Percentiles rank a stretch among this genome's conserved stretches.
These are phyloP conservation scores for Zoanthus gigantus DNA, from an alignment of 92 coral and sea anemone species.

Conservation along the genomic window DNA sequence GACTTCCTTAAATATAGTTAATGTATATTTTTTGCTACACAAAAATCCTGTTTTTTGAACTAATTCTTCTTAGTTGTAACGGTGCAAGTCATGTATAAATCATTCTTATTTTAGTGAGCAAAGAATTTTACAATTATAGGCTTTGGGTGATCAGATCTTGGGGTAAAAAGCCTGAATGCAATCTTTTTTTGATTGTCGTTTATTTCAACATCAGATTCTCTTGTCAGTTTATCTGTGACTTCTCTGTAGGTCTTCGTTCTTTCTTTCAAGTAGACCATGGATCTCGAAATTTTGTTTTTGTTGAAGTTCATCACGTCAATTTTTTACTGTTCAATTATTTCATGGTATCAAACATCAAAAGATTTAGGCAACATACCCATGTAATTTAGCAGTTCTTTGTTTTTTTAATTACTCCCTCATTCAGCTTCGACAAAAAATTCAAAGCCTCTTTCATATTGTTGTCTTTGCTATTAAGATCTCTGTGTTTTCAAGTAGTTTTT, in stretches of 20 bases:
- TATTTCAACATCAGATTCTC: no score
- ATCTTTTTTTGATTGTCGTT: background rate
- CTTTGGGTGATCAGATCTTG: background rate
- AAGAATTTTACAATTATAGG: constrained; percentile 49
- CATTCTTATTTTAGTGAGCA: constrained; percentile 35
- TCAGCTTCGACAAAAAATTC: background rate
- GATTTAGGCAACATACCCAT: background rate
- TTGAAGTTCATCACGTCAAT: no score
- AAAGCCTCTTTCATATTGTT: background rate
- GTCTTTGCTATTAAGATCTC: background rate
- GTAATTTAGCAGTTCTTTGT: background rate
- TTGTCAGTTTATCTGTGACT: no score
- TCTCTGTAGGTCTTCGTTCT: background rate
- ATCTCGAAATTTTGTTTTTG: no score
- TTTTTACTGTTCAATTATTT: background rate
- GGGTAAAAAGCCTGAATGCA: background rate
- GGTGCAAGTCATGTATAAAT: constrained; percentile 19
- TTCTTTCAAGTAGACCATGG: background rate
- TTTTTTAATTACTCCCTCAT: background rate
- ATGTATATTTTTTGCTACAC: constrained; percentile 42
- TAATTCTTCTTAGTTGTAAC: constrained; percentile 19
- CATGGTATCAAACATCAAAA: background rate
- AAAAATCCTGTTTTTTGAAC: constrained; percentile 16
- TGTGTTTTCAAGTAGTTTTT: background rate
- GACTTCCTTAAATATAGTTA: constrained; percentile 34